These are phyloP conservation scores for Miichthys miiuy DNA, from an alignment of 2,797 vertebrate species.

Conservation along the genomic window DNA sequence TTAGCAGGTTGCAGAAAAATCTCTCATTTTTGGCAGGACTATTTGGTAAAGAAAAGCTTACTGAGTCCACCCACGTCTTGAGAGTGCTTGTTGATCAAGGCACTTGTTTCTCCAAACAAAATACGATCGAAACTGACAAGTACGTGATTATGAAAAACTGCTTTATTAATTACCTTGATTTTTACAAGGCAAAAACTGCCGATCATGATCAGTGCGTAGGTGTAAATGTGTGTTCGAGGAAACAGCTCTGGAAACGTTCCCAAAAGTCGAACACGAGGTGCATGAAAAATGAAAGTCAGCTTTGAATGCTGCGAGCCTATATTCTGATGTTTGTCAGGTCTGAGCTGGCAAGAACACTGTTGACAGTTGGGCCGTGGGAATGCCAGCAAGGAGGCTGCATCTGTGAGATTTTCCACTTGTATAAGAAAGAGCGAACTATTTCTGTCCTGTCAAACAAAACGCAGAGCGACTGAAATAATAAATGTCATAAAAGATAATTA, in stretches of 20 bases:
- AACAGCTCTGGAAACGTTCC: conserved; percentile 28
- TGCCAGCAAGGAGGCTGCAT: conserved; percentile 52
- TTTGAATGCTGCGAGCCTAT: conserved; percentile 27
- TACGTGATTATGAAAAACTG: background rate
- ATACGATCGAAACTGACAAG: conserved; percentile 8
- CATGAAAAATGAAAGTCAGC: conserved; percentile 31
- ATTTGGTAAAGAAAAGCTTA: background rate
- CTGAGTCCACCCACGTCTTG: conserved; percentile 6
- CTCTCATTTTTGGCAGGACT: background rate
- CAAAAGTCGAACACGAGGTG: background rate
- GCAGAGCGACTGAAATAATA: conserved; percentile 23
- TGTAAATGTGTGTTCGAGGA: background rate
- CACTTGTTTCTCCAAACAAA: conserved; percentile 4
- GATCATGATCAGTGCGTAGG: background rate
- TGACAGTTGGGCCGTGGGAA: conserved; percentile 66
- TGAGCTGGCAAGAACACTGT: conserved; percentile 35
- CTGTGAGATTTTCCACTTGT: conserved; percentile 68
- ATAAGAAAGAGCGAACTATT: conserved; percentile 51
- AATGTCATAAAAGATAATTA: conserved; percentile 31
- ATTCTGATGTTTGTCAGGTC: conserved; percentile 50
- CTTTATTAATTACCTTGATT: conserved; percentile 3
- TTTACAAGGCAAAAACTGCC: background rate
- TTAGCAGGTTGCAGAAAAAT: conserved; percentile 18
- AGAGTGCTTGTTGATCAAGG: background rate
- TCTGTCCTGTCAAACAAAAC: conserved; percentile 45